These are phyloP conservation scores for Noctua fimbriata DNA, from an alignment of 2,888 invertebrate species.

Conservation along the genomic window DNA sequence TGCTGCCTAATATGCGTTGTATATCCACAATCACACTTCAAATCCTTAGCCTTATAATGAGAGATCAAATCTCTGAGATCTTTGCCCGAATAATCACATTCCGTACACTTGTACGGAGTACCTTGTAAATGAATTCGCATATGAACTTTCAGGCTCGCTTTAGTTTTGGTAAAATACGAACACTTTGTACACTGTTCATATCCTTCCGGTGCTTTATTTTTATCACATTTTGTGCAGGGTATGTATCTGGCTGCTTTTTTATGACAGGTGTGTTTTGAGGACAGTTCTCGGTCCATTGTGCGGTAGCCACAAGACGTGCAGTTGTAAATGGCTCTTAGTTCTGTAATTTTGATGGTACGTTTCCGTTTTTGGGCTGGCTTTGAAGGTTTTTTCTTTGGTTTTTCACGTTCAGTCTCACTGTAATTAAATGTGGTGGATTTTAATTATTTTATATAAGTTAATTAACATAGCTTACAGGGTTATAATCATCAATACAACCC, in stretches of 20 bases:
- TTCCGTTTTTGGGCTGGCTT: not conserved
- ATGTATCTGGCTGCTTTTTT: not conserved
- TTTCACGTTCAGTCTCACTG: slow-evolving; percentile 7
- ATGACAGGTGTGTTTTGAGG: slow-evolving; percentile 39
- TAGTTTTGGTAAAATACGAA: slow-evolving; percentile 34
- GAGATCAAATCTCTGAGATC: slow-evolving; percentile 50
- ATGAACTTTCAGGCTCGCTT: slow-evolving; percentile 45
- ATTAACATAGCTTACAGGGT: too few species aligned
- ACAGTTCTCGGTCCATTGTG: slow-evolving; percentile 37
- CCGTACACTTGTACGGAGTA: slow-evolving; percentile 56
- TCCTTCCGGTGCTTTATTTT: slow-evolving; percentile 12
- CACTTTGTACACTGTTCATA: slow-evolving; percentile 48
- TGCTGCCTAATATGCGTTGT: slow-evolving; percentile 46
- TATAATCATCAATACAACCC: too few species aligned
- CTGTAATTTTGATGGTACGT: slow-evolving; percentile 50
- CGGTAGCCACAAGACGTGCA: slow-evolving; percentile 56
- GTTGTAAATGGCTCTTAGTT: slow-evolving; percentile 58
- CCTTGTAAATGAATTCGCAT: slow-evolving; percentile 55
- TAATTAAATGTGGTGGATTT: not conserved
- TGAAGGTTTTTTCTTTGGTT: not conserved
- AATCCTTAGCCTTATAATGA: slow-evolving; percentile 49
- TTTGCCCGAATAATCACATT: slow-evolving; percentile 43
- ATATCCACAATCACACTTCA: slow-evolving; percentile 51
- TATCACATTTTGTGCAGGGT: slow-evolving; percentile 20
- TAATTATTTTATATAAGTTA: not conserved